Conservation (phyloP, 2,888 invertebrate genomes). For the Opisthograptis luteolata region DNA sequence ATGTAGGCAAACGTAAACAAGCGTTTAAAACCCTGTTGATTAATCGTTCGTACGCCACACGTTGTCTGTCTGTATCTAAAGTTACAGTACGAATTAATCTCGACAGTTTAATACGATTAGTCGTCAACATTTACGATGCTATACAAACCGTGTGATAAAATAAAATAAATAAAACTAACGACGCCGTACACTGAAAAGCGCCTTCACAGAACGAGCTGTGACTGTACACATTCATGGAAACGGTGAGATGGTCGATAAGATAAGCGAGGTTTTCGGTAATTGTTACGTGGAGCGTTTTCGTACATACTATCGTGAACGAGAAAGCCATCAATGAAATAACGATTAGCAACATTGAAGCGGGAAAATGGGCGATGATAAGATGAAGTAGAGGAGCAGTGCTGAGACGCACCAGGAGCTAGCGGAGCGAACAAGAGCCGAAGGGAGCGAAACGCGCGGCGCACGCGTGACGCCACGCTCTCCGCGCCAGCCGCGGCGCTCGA, state of each 20-base stretch:
- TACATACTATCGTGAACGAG: constrained; percentile 7
- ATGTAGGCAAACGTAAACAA: constrained; percentile 27
- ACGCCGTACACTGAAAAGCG: constrained; percentile 37
- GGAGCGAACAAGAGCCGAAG: constrained; percentile 61
- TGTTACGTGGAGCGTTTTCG: constrained; percentile 19
- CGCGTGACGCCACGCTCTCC: constrained; percentile 61
- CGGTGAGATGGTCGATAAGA: constrained; percentile 46
- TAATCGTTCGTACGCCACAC: constrained; percentile 30
- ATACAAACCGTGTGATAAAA: constrained; percentile 29
- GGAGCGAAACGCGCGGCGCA: constrained; percentile 71
- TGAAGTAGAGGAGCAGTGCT: constrained; percentile 41
- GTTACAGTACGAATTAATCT: constrained; percentile 24
- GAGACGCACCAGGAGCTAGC: constrained; percentile 60
- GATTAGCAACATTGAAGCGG: constrained; percentile 21
- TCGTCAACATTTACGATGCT: constrained; percentile 36
- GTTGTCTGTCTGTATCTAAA: too few species aligned
- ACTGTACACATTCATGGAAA: constrained; percentile 46
- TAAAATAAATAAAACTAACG: constrained; percentile 33
- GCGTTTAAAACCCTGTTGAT: constrained; percentile 21
- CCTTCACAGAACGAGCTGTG: constrained; percentile 46
- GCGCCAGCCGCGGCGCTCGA: constrained; percentile 32
- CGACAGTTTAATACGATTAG: constrained; percentile 27
- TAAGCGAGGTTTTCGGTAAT: constrained; percentile 38
- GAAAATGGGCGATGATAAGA: constrained; percentile 11
- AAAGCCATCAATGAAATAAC: constrained; percentile 30